phyloP scores from a whole-genome alignment of 2,888 invertebrate species.

The Nymphalis c-album region DNA sequence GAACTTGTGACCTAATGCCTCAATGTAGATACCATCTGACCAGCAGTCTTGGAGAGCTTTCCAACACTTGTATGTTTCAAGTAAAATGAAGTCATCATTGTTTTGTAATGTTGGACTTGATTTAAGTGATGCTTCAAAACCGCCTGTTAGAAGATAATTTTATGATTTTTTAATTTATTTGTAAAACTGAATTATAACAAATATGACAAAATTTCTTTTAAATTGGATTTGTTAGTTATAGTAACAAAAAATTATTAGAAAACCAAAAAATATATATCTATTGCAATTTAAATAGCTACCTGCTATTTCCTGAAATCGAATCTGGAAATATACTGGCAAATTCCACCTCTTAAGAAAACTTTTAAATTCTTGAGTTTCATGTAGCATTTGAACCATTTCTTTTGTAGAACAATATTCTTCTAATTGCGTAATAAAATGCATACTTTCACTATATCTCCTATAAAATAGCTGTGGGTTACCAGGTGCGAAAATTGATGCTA shows the following conservation, averaged over 20 bases:
- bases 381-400: conserved; percentile 82
- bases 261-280: background rate
- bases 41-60: conserved; percentile 83
- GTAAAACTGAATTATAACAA: no score
- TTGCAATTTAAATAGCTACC: conserved; percentile 59
- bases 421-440: conserved; percentile 87
- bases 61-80: conserved; percentile 77
- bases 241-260: background rate
- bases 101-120: conserved; percentile 55
- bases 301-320: conserved; percentile 96
- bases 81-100: conserved; percentile 69
- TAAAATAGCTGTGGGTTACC: conserved; percentile 95
- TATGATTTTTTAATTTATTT: background rate
- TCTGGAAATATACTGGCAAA: conserved; percentile 97
- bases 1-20: conserved; percentile 90
- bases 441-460: conserved; percentile 89
- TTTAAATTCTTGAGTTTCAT: conserved; percentile 86
- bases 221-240: background rate
- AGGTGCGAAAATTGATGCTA: conserved; percentile 93
- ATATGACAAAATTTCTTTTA: background rate
- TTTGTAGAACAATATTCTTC: conserved; percentile 83
- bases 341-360: conserved; percentile 94
- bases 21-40: conserved; percentile 89
- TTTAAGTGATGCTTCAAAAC: conserved; percentile 66
- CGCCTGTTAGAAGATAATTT: conserved; percentile 53